Evolutionary conservation across 2,797 vertebrate genomes (phyloP), one percentile per base, ranked within the genome.

Genomic region (Neopelma chrysocephalum): DNA sequence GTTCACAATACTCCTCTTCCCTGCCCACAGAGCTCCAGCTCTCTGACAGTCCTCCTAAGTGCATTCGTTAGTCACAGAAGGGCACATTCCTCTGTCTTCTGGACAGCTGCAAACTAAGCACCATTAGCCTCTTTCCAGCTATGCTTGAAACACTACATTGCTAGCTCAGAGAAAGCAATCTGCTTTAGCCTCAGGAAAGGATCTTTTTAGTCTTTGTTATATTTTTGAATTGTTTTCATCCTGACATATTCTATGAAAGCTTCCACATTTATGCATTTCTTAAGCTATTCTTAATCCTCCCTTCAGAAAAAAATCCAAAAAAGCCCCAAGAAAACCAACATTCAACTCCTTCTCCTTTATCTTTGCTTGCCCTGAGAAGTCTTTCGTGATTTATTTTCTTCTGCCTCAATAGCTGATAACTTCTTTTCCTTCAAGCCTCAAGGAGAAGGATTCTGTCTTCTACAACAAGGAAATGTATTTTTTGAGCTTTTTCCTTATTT

Each of bases 361-460:
- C 53, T 91, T 88, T 87, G 86, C 47, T 91, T 94, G 13, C 22
- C 32, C 65, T 92, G 69, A 90, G 60, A 80, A 84, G 20, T 31
- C 71, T 71, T 92, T 42, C 38, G 23, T 92, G 89, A 97, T 96
- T 94, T 85, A 96, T 94, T 93, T 95, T 90, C 70, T 94, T 91
- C 58, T 93, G 71, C 77, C 82, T 57, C 43, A 40, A 26, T 66
- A 81, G 77, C 82, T 91, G 95, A 96, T 91, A 93, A 92, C 84
- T 93, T 95, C 51, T 92, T 96, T 94, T 87, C 82, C 65, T 87
- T 83, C 34, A 90, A 78, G 92, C 87, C 85, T 90, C 45, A 50
- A 57, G 79, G 73, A 83, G 51, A 92, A 91, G 60, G 48, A 82
- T 80, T 80, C 73, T 91, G 45, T 93, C 94, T 96, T 94, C 77